Evolutionary conservation across 2,113 vertebrate genomes (phyloP), one percentile per base, ranked within the genome.

Genomic region (Salvelinus fontinalis): DNA sequence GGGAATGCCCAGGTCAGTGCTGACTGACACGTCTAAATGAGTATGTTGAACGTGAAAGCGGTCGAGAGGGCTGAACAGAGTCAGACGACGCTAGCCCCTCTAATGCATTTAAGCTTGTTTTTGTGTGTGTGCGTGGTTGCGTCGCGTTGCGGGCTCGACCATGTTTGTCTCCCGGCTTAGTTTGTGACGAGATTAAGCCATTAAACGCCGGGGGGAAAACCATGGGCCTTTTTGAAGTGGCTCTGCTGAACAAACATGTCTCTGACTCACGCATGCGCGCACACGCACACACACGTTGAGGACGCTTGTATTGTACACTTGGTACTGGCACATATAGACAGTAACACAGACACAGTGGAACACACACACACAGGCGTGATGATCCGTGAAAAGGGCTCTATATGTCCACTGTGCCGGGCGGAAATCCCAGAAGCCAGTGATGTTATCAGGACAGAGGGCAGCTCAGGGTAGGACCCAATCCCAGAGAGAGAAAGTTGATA

Each of bases 21-120:
- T 29, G 64, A 26, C 3, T 59, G 24, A 29, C 12, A 5, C 12
- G 67, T 77, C 76, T 22, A 67, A 71, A 27, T 75, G 31, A 31
- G 57, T 84, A 82, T 84, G 79, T 78, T 87, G 86, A 88, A 83
- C 78, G 79, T 44, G 39, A 44, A 44, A 44, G 31, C 39, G 9
- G 39, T 11, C 39, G 9, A 44, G 39, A 44, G 39, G 39, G 39
- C 39, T 11, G 11, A 44, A 44, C 39, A 2, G 9, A 11, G 39
- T 44, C 39, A 44, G 39, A 74, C 67, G 80, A 85, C 31, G 16
- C 34, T 39, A 12, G 44, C n/a, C 12, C 11, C 2, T 60, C 74
- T 78, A 54, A 85, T 77, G 70, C 51, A 77, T 81, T 86, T 79
- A 77, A 51, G 18, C 68, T 68, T 65, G 39, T 69, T 77, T 67